A percentile compares a stretch with the other conserved stretches of the same genome.
phyloP scores from a whole-genome alignment of 2,797 vertebrate species.

The Ctenosaura bakeri region DNA sequence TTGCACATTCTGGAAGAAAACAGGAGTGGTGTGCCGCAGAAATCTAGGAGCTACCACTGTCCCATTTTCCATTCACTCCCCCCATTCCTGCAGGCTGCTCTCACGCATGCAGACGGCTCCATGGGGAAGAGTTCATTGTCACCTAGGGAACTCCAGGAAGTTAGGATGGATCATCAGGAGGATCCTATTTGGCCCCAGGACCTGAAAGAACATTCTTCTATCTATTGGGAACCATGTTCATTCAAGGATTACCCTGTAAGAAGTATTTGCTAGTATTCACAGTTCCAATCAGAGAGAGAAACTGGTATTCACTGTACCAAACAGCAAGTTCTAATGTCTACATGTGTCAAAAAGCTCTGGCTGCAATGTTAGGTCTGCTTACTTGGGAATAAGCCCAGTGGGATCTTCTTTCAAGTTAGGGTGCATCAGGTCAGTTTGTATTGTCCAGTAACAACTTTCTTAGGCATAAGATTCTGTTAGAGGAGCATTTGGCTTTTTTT shows the following conservation, averaged over 20 bases:
- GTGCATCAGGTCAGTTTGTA: background rate
- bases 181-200: no score
- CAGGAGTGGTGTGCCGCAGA: no score
- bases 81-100: no score
- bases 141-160: no score
- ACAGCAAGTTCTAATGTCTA: background rate
- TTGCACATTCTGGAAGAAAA: no score
- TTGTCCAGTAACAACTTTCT: background rate
- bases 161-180: no score
- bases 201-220: background rate
- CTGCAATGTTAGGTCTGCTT: background rate
- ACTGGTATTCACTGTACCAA: background rate
- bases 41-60: no score
- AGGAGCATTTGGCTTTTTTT: conserved; percentile 3
- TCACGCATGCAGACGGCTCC: no score
- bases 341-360: background rate
- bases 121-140: no score
- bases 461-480: background rate
- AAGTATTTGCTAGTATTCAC: background rate
- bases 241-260: background rate
- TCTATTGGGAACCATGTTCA: background rate
- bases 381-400: background rate
- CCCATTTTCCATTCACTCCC: no score
- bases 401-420: background rate
- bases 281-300: background rate